These are phyloP conservation scores for Oryzias woworae DNA, from an alignment of 2,113 vertebrate genomes.

Conservation along the genomic window DNA sequence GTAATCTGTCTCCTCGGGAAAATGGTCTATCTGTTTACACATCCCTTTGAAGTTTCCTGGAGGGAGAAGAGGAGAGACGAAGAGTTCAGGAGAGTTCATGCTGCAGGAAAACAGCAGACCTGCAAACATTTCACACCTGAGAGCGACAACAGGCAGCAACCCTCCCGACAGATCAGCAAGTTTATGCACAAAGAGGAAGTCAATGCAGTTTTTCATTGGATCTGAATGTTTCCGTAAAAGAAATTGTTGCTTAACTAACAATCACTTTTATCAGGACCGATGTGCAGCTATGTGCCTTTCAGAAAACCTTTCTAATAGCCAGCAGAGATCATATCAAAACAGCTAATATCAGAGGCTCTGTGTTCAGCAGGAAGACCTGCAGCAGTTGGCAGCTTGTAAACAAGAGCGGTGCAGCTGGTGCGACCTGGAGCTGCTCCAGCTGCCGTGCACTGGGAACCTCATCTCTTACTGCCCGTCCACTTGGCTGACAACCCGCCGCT, in stretches of 20 bases:
- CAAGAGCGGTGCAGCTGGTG: conserved; percentile 63
- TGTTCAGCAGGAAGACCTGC: conserved; percentile 35
- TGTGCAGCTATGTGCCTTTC: not conserved
- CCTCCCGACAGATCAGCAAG: no score
- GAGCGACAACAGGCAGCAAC: not conserved
- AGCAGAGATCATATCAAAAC: not conserved
- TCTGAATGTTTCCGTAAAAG: no score
- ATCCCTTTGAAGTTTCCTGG: conserved; percentile 98
- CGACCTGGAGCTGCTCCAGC: conserved; percentile 64
- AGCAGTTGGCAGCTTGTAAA: conserved; percentile 69
- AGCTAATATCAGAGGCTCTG: conserved; percentile 2
- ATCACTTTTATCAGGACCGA: no score
- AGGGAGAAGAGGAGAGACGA: conserved; percentile 60
- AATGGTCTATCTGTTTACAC: conserved; percentile 99
- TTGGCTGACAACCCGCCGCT: conserved; percentile 44
- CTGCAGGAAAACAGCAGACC: not conserved
- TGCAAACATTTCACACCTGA: not conserved
- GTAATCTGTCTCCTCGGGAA: conserved; percentile 97
- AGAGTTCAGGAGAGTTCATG: conserved; percentile 25
- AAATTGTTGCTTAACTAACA: no score
- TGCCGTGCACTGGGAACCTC: conserved; percentile 43
- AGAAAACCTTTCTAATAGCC: not conserved
- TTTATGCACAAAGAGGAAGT: no score
- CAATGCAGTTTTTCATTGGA: no score
- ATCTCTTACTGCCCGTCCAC: conserved; percentile 55